phyloP scores from a whole-genome alignment of 2,113 vertebrate species.

The Cervus canadensis region DNA sequence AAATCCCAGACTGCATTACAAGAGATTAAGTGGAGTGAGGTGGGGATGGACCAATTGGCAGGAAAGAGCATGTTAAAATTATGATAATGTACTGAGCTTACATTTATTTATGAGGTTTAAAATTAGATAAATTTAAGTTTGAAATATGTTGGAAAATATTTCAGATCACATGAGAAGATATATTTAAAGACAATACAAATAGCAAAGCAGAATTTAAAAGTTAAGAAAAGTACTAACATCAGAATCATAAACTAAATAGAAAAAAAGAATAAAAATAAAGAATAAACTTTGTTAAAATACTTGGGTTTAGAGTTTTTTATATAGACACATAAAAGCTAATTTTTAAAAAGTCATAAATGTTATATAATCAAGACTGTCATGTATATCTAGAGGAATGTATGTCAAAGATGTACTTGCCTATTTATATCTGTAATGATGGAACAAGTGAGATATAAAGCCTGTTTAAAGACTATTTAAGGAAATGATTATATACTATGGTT shows the following conservation, averaged over 20 bases:
- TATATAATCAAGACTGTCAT: neutral
- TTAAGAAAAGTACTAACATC: neutral
- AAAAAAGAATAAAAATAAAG: neutral
- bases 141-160: neutral
- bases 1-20: neutral
- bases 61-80: neutral
- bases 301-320: neutral
- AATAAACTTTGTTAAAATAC: neutral
- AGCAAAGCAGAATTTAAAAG: neutral
- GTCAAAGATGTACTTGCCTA: neutral
- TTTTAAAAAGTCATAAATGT: neutral
- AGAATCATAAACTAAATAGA: neutral
- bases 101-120: neutral
- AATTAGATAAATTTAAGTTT: neutral
- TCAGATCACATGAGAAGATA: neutral
- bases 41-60: neutral
- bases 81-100: neutral
- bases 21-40: neutral
- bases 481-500: neutral
- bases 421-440: neutral
- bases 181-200: neutral
- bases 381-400: neutral
- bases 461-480: neutral
- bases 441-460: neutral
- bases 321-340: neutral